Conservation (phyloP, 2,113 vertebrate genomes). For the Tursiops truncatus region DNA sequence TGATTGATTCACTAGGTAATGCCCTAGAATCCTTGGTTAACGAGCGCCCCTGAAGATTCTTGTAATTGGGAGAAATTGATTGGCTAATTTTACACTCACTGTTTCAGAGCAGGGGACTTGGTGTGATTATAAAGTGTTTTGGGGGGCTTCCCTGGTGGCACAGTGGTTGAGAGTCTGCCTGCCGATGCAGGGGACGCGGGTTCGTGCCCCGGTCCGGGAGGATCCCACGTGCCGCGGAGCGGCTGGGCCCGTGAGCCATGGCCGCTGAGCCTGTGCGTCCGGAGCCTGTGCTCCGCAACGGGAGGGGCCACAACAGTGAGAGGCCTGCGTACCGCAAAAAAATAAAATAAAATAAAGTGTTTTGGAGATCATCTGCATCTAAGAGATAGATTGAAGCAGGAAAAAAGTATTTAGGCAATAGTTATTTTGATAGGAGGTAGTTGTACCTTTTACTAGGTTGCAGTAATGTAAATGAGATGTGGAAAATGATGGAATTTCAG, state of each 20-base stretch:
- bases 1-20: not conserved
- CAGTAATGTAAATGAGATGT: not conserved
- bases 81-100: not conserved
- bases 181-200: no score
- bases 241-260: no score
- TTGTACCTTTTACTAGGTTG: not conserved
- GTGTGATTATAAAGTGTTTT: not conserved
- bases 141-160: not conserved
- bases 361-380: not conserved
- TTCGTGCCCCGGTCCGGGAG: no score
- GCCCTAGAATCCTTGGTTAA: not conserved
- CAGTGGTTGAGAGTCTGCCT: no score
- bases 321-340: no score
- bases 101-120: not conserved
- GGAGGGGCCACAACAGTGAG: no score
- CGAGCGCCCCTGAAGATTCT: not conserved
- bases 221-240: no score
- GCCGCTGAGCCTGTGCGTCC: no score
- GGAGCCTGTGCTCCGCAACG: no score
- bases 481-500: not conserved
- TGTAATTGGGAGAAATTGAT: not conserved
- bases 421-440: not conserved
- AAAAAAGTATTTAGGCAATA: not conserved
- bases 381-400: not conserved
- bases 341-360: not conserved